Base-by-base conservation (phyloP, 2,888 invertebrate species). In the Alentia gelatinosa region DNA sequence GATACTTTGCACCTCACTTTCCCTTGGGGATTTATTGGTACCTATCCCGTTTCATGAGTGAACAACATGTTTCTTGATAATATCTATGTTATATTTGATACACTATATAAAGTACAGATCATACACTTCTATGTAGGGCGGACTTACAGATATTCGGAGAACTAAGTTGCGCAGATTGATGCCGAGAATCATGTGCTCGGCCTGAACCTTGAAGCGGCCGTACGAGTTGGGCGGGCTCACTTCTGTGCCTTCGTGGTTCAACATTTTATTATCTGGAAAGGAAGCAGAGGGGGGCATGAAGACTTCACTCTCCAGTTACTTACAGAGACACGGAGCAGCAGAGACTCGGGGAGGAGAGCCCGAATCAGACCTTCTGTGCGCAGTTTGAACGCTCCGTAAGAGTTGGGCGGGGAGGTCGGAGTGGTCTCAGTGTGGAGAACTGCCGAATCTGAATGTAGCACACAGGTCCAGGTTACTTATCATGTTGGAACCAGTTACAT, bases 111-210 rank as follows among this genome's bases (percentile, higher is more conserved):
- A n/a, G n/a, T n/a, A n/a, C n/a, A n/a, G n/a, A n/a, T n/a, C n/a
- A n/a, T n/a, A n/a, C n/a, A n/a, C n/a, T n/a, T n/a, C n/a, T n/a
- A n/a, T n/a, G n/a, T n/a, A n/a, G n/a, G n/a, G n/a, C n/a, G n/a
- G n/a, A 90, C 90, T 90, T 50, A 90, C 90, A 79, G 79, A 90
- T 3, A 90, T 79, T 1, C 90, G 37, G 15, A 90, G 75, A 7
- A 90, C 90, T 50, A 90, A 30, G 47, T 89, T 89, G 37, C 35
- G 56, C 4, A 47, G 47, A 23, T 40, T 75, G 30, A 50, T n/a
- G 47, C 47, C 79, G 9, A 79, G 39, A 4, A 90, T 33, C n/a
- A 74, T 40, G n/a, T 90, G 79, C 50, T 90, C 90, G 1, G 84
- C 86, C 39, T 40, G 74, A 35, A 86, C 39, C 40, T 90, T 90